Evolutionary conservation across 2,797 vertebrate genomes (phyloP), one percentile per base, ranked within the genome.

Genomic region (Falco novaeseelandiae): DNA sequence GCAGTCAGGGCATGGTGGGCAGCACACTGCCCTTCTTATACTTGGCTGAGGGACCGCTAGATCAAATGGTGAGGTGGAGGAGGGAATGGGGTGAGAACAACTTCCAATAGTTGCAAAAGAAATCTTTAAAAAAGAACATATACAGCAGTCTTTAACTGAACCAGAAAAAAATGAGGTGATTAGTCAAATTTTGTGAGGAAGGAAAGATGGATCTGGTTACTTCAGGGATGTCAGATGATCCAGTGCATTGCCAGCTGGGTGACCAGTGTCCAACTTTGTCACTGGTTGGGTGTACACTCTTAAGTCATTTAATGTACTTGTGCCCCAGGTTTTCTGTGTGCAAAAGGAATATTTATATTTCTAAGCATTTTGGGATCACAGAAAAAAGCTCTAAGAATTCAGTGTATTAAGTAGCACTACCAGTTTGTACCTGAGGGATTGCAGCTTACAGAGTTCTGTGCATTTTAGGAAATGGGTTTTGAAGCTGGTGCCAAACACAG

Each of bases 1-100:
- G 72, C 34, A 80, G 63, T 22, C 0, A 1, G 52, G 77, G 57
- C 69, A 51, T 0, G 1, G 46, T 72, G 46, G 54, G 61, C 40
- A 42, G 67, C 2, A 1, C 58, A 12, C 3, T 48, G 76, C 21
- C 38, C 49, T 70, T 30, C 69, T 63, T 23, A 25, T 29, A 25
- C 42, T 25, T 42, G 52, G 29, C 52, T 76, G 51, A 46, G 38
- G 23, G 46, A 46, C 44, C 3, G 2, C 44, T 58, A n/a, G 8
- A 26, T 52, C 61, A 29, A 27, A 17, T 15, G 17, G 21, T 30
- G 52, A 36, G 18, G 7, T n/a, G n/a, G 7, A 74, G 14, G 16
- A 42, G 26, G 21, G 51, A 58, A 7, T 14, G 14, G 29, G 12
- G 19, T 36, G 23, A 82, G 51, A 79, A 27, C 8, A 57, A 27